These are phyloP conservation scores for Leptarthrus brevirostris DNA, from an alignment of 2,888 invertebrate species.

Conservation along the genomic window DNA sequence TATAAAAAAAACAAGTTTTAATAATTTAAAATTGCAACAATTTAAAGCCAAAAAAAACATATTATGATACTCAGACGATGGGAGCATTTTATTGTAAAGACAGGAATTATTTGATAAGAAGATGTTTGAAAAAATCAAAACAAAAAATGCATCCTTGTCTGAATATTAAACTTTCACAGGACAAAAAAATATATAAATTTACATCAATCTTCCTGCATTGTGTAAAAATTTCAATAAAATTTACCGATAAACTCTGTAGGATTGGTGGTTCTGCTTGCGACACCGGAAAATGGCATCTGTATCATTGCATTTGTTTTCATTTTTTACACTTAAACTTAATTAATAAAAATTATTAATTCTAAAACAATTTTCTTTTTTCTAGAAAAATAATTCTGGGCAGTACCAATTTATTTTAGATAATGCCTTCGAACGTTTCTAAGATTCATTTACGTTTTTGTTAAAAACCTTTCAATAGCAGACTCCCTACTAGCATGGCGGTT, in stretches of 20 bases:
- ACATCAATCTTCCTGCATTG: no score
- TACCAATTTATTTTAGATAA: constrained; percentile 22
- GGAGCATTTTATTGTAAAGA: constrained; percentile 17
- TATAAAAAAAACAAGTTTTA: constrained; percentile 16
- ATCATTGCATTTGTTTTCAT: constrained; percentile 14
- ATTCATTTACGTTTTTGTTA: not conserved
- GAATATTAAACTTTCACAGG: not conserved
- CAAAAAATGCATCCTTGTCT: no score
- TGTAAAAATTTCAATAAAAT: no score
- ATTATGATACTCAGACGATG: not conserved
- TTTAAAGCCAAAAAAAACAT: constrained; percentile 11
- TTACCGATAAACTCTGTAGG: no score
- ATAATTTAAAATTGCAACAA: constrained; percentile 25
- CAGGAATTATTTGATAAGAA: not conserved
- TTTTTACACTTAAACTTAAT: constrained; percentile 50
- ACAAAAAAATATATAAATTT: no score
- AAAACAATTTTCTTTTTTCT: constrained; percentile 43
- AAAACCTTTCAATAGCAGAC: constrained; percentile 4
- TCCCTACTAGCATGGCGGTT: not conserved
- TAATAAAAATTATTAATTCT: constrained; percentile 51
- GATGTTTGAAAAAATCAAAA: not conserved
- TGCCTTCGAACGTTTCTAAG: constrained; percentile 8
- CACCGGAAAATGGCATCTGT: constrained; percentile 29
- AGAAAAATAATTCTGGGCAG: constrained; percentile 48
- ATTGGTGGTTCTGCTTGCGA: not conserved